Evolutionary conservation across 2,113 vertebrate species (phyloP), one percentile per base, ranked within the genome.

Genomic region (Megalops atlanticus): DNA sequence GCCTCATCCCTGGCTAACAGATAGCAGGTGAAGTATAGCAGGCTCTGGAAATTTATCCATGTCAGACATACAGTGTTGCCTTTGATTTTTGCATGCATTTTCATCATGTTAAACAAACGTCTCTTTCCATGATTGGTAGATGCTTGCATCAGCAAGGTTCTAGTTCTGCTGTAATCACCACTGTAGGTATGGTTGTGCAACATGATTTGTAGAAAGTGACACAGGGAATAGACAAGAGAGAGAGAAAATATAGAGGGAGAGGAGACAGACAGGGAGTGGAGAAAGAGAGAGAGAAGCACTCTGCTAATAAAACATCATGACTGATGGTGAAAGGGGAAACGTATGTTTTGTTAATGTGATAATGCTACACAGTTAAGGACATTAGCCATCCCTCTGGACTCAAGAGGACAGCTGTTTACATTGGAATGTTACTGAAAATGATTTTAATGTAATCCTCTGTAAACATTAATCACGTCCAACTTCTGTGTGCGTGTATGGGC

Each of bases 381-480:
- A 83, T 80, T 80, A 43, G 41, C 58, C 58, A 64, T 31, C 10
- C 10, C 24, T 64, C 58, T 27, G 58, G 68, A 79, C 43, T 79
- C 4, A 0, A 79, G 36, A 78, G 78, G 87, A 89, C 85, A 80
- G 89, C 82, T 89, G 86, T 85, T 88, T 85, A 86, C 86, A 86
- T 86, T 84, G 87, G 88, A 90, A 89, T 88, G 88, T 84, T 84
- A 75, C 84, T 82, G 36, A 78, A 35, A 2, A 47, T 80, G 89
- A 87, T 90, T 87, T 90, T 80, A 77, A 58, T 36, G 47, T 76
- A 86, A 85, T 85, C 85, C 83, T 45, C 39, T 68, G 18, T 76
- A 76, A 76, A 84, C 68, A 77, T 71, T 68, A 80, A 81, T 86
- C 76, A 83, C 10, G 72, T 35, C 10, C 4, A n/a, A n/a, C n/a